Evolutionary conservation across 2,888 invertebrate species (phyloP).

Genomic region (Rotaria macrura): DNA sequence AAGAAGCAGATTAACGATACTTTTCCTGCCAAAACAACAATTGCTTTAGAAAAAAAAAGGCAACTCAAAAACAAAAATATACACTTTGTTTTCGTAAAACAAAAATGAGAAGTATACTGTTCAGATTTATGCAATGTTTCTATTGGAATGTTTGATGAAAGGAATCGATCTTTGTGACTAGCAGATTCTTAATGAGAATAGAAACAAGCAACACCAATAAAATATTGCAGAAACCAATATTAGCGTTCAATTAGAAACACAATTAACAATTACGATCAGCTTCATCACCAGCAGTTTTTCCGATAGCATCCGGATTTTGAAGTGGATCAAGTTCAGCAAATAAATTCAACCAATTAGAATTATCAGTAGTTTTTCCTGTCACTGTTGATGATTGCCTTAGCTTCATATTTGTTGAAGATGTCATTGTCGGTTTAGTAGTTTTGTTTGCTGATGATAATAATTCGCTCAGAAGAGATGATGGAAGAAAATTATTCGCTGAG

Average conservation of each 20-base stretch:
- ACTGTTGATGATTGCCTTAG: not conserved
- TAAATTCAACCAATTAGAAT: conserved; percentile 66
- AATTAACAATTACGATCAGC: conserved; percentile 29
- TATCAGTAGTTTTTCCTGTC: not conserved
- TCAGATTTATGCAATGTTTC: not conserved
- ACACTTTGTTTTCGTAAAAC: no score
- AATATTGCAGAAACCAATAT: not conserved
- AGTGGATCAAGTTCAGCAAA: conserved; percentile 85
- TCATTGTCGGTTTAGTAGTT: not conserved
- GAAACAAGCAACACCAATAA: not conserved
- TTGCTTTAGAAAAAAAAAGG: not conserved
- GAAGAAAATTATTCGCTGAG: not conserved
- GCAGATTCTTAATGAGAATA: not conserved
- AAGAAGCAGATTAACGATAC: not conserved
- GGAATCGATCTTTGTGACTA: not conserved
- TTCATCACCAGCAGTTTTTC: not conserved
- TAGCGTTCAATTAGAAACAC: not conserved
- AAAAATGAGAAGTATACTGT: not conserved
- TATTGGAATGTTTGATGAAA: not conserved
- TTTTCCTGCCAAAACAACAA: not conserved
- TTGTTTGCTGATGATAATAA: not conserved
- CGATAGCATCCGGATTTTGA: conserved; percentile 63
- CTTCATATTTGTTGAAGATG: not conserved
- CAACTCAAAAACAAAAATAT: no score
- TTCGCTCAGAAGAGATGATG: not conserved